phyloP scores from a whole-genome alignment of 2,888 invertebrate species.

The Matsumyia berberina region DNA sequence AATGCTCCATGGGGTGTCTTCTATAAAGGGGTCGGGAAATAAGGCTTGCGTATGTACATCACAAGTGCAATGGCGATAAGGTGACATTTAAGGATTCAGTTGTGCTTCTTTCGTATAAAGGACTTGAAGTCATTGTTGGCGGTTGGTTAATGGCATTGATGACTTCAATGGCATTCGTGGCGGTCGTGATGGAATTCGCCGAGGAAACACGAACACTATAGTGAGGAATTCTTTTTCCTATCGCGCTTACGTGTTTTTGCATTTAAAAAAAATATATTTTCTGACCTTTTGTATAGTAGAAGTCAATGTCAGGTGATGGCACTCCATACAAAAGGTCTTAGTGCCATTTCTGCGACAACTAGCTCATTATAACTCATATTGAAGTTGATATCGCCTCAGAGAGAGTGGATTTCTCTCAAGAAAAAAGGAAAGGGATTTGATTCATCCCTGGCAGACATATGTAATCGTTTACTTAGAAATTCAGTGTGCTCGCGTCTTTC shows the following conservation, averaged over 20 bases:
- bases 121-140: constrained; percentile 23
- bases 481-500: too few relatives aligned
- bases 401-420: too few relatives aligned
- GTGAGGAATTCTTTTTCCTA: neutral
- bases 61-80: constrained; percentile 35
- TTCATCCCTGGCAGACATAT: too few relatives aligned
- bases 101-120: neutral
- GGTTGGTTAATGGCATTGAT: constrained; percentile 52
- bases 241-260: neutral
- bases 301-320: neutral
- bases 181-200: constrained; percentile 30
- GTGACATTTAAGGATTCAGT: constrained; percentile 44
- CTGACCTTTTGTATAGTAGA: neutral
- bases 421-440: too few relatives aligned
- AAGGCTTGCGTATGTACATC: neutral
- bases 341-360: too few relatives aligned
- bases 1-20: constrained; percentile 23
- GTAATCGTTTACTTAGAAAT: too few relatives aligned
- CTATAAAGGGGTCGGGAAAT: constrained; percentile 1
- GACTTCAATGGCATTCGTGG: constrained; percentile 43
- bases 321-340: too few relatives aligned
- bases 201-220: constrained; percentile 22
- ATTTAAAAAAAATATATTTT: neutral
- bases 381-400: too few relatives aligned
- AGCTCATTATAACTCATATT: too few relatives aligned